Base-by-base conservation (phyloP, 2,113 vertebrate species). In the Aphelocoma coerulescens region DNA sequence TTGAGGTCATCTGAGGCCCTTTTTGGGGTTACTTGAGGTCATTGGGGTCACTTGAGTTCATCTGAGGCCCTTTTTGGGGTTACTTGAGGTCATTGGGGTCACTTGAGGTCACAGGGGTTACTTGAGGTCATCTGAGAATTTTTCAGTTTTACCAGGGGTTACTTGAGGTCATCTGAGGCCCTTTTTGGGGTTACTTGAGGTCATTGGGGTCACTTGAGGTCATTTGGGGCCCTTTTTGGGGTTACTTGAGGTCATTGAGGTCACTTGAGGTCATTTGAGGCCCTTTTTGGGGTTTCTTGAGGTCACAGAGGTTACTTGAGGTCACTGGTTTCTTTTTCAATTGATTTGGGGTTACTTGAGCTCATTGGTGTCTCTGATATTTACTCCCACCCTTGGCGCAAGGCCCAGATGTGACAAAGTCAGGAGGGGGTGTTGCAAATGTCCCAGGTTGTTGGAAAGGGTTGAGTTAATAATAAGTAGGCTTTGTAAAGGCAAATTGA, bases 211-310 rank as follows among this genome's bases (percentile, higher is more conserved):
- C 16, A 58, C 33, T 58, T 58, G 13, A 23, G 21, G 33, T 58
- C 27, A 30, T 28, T 28, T 8, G 1, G 10, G 17, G 3, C 11
- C 32, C 16, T 11, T 26, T 1, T 4, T 6, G 6, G 20, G 30
- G 43, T 66, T 7, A 46, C 14, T 26, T 32, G 62, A 43, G 58
- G 24, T 27, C 35, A 37, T 3, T 43, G 18, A 41, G 30, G 23
- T 48, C 6, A 19, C 16, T 26, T 51, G 26, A 37, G 10, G 10
- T 52, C 27, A 30, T 28, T 37, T 8, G 1, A 14, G 17, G 3
- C 11, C 32, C 16, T 11, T 26, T 1, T 4, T 6, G 6, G 12
- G 33, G 19, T 32, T 9, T 9, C 19, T 30, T 30, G 19, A 65
- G 28, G 28, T 33, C 21, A 44, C 15, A 5, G n/a, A 7, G n/a